Evolutionary conservation across 2,797 vertebrate genomes (phyloP), one percentile per base, ranked within the genome.

Genomic region (Sebastes trivittatus): DNA sequence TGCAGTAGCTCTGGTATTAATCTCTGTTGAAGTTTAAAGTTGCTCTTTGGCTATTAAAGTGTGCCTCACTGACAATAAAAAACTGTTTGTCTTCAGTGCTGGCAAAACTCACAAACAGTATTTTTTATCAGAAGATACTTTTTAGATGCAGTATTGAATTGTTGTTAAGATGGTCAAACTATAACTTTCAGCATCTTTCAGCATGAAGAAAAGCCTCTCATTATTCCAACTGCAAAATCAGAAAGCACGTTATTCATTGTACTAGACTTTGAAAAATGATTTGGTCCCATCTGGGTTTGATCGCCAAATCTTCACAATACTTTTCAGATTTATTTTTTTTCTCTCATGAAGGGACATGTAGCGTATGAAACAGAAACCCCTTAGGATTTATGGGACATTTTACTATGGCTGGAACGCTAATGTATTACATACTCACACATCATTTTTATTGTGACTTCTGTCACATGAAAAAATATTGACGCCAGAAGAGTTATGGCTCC

Each of bases 281-380:
- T 93, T 72, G 30, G 22, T 82, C 72, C 79, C 92, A 92, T 93
- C 88, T 95, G 93, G 90, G 67, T 90, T 86, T 88, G 72, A 93
- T 94, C 34, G 34, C 7, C 3, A 67, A 80, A 90, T 86, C 81
- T 49, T 81, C 74, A 82, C 81, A 82, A 86, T 72, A 61, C 63
- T 82, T 83, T 71, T 84, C 82, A 72, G 61, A 74, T 77, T 74
- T 80, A 64, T 68, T 25, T 83, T 78, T 75, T 46, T 30, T 64
- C n/a, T 63, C 61, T 71, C 69, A 66, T 52, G 59, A 86, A 76
- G 72, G 58, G 59, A 87, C 72, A 75, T 65, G 80, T 23, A 59
- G 78, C 32, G 1, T 81, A 83, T 87, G 87, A 93, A 94, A 92
- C 73, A 82, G 67, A 89, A 92, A 90, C 78, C 29, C 63, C 66